Conservation (phyloP, 2,113 vertebrate species). For the Eulemur rufifrons region DNA sequence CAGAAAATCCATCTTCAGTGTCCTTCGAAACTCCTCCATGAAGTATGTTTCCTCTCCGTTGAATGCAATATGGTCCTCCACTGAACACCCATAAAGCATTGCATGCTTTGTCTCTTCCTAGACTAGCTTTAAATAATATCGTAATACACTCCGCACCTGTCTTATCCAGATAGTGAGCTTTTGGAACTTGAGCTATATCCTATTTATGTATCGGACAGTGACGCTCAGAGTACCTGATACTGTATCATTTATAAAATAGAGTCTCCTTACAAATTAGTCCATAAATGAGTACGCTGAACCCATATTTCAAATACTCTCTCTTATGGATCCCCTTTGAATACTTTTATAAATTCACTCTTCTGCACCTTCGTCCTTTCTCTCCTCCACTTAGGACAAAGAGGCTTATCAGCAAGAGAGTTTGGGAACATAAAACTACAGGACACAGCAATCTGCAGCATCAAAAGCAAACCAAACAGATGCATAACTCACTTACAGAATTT, state of each 20-base stretch:
- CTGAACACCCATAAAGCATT: neutral
- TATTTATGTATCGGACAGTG: neutral
- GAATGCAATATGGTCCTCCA: neutral
- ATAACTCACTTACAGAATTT: conserved; percentile 38
- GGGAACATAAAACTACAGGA: neutral
- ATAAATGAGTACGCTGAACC: neutral
- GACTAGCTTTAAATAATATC: neutral
- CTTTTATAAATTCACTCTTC: neutral
- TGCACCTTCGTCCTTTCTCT: neutral
- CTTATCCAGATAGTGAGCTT: neutral
- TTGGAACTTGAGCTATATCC: neutral
- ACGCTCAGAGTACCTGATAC: neutral
- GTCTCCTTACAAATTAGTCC: neutral
- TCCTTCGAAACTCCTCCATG: neutral
- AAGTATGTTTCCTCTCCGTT: neutral
- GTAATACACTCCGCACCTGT: neutral
- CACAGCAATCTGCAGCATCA: neutral
- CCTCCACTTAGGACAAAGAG: neutral
- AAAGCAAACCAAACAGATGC: conserved; percentile 19
- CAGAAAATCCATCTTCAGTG: neutral
- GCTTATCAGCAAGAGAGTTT: neutral
- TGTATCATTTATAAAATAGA: neutral
- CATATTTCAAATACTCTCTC: neutral
- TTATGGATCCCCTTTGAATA: neutral
- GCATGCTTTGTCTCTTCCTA: neutral